Evolutionary conservation across 2,113 vertebrate genomes (phyloP).

Genomic region (Mixornis gularis): DNA sequence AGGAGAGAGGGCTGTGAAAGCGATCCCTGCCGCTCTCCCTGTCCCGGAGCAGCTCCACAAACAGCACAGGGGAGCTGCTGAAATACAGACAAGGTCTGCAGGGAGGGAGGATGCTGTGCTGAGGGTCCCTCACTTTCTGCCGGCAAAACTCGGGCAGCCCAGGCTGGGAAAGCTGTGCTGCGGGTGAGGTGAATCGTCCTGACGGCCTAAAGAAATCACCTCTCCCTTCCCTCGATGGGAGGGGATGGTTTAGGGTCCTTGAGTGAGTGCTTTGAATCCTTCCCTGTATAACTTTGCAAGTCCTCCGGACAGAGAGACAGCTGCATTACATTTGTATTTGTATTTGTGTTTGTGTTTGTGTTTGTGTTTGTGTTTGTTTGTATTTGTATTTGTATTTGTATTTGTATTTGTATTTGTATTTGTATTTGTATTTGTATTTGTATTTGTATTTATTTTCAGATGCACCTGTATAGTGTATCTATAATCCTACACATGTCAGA

Average conservation of each 20-base stretch:
- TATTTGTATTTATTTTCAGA: not conserved
- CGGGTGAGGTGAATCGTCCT: not conserved
- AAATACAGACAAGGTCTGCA: not conserved
- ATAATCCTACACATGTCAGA: not conserved
- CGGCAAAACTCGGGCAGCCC: not conserved
- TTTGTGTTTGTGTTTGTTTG: too few species aligned
- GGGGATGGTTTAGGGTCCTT: not conserved
- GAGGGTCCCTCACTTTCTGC: not conserved
- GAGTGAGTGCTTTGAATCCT: not conserved
- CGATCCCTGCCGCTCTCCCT: accelerated
- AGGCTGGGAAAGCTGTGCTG: not conserved
- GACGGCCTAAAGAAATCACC: not conserved
- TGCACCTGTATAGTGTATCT: not conserved
- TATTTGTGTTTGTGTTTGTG: not conserved
- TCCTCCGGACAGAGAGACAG: not conserved
- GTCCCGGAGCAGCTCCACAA: accelerated
- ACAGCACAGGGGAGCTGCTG: accelerated
- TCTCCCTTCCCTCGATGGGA: not conserved
- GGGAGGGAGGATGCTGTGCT: not conserved
- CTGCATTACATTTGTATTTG: not conserved
- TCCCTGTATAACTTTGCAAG: not conserved
- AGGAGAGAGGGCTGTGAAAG: not conserved
- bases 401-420: too few species aligned
- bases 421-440: not conserved
- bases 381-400: not conserved